These are phyloP conservation scores for Dromius quadrimaculatus DNA, from an alignment of 2,888 invertebrate species.

Conservation along the genomic window DNA sequence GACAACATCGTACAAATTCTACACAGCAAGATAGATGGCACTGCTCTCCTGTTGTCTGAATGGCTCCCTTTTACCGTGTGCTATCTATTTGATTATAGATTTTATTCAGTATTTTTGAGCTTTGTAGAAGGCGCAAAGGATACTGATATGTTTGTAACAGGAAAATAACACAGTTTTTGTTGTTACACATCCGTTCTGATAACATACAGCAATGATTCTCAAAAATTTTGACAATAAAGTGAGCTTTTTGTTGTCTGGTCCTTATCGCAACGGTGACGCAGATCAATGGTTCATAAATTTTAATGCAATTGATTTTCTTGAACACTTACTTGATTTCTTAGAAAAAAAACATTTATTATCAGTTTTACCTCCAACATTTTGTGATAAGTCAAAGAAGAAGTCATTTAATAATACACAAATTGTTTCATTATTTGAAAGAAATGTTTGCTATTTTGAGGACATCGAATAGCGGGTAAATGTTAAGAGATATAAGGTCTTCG, in stretches of 20 bases:
- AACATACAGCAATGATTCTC: background rate
- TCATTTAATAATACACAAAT: slow-evolving; percentile 12
- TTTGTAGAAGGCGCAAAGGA: background rate
- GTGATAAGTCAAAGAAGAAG: background rate
- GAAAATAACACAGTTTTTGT: background rate
- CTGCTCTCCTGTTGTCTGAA: too few relatives aligned
- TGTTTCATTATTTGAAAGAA: background rate
- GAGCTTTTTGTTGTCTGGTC: background rate
- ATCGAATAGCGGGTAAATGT: background rate
- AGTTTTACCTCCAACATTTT: background rate
- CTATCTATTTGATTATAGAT: too few relatives aligned
- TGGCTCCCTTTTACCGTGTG: too few relatives aligned
- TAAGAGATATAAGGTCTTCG: background rate
- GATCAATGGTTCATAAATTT: background rate
- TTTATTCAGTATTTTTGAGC: background rate
- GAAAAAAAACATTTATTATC: too few relatives aligned
- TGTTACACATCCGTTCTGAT: slow-evolving; percentile 1
- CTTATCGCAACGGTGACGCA: background rate
- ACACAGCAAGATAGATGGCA: too few relatives aligned
- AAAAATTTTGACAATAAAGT: background rate
- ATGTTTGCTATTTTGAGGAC: background rate
- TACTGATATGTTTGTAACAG: slow-evolving; percentile 2
- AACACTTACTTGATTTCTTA: background rate
- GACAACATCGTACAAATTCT: too few relatives aligned
- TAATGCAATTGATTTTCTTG: background rate